Percentiles rank a stretch among this genome's conserved stretches.
Conservation (phyloP, 2,888 invertebrate genomes). For the Euclidia mi region DNA sequence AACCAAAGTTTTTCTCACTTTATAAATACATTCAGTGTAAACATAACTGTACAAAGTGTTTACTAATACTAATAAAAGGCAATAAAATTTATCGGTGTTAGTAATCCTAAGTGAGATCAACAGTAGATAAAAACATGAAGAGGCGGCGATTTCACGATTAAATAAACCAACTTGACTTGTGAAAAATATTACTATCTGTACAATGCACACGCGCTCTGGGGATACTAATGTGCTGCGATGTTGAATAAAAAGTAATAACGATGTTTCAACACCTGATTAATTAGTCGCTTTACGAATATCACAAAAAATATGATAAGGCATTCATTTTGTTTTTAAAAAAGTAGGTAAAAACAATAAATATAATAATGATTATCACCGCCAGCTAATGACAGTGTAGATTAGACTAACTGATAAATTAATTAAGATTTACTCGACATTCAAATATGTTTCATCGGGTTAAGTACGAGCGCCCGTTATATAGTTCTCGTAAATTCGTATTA, state of each 20-base stretch:
- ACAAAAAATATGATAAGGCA: no score
- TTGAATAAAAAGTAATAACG: no score
- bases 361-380: no score
- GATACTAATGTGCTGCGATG: no score
- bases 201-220: neutral
- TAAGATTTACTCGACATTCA: conserved; percentile 61
- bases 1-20: conserved; percentile 40
- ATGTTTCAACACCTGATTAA: no score
- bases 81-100: no score
- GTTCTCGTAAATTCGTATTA: conserved; percentile 69
- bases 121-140: neutral
- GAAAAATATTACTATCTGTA: neutral
- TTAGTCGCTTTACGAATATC: no score
- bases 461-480: conserved; percentile 70
- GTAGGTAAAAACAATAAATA: no score
- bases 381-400: neutral
- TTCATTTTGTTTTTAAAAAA: no score
- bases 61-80: no score
- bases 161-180: conserved; percentile 1
- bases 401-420: conserved; percentile 60
- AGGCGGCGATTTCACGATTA: neutral
- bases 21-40: neutral
- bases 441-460: conserved; percentile 63
- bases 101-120: neutral
- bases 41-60: no score